Percentiles rank a stretch among this genome's conserved stretches.
phyloP scores from a whole-genome alignment of 2,888 invertebrate species.

The Sacculina carcini region DNA sequence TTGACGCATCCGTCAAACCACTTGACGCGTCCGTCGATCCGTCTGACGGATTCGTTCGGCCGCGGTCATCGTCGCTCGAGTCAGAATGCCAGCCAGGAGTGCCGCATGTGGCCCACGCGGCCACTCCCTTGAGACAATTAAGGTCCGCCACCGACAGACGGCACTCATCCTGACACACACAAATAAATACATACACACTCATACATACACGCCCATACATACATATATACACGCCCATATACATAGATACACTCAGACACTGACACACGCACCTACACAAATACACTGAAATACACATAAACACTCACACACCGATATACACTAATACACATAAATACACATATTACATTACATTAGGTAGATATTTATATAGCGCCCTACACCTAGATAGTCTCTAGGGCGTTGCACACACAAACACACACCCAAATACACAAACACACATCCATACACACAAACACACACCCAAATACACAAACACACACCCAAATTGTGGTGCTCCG shows the following conservation, averaged over 20 bases:
- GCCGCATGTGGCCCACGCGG: slow-evolving; percentile 74
- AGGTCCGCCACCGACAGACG: slow-evolving; percentile 36
- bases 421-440: no score
- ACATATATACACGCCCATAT: not conserved
- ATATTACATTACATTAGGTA: not conserved
- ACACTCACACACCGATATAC: not conserved
- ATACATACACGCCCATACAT: not conserved
- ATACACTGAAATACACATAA: not conserved
- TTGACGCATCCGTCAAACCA: not conserved
- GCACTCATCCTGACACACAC: slow-evolving; percentile 23
- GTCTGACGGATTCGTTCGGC: not conserved
- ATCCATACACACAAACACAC: no score
- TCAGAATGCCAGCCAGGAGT: slow-evolving; percentile 24
- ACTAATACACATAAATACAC: not conserved
- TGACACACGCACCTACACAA: not conserved
- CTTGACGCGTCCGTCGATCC: no score
- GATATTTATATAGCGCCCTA: no score
- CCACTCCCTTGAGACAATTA: slow-evolving; percentile 45
- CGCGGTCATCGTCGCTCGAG: not conserved
- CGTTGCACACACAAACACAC: no score
- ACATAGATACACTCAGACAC: not conserved
- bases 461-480: no score
- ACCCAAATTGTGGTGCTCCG: no score
- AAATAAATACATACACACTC: no score
- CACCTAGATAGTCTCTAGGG: no score